A percentile compares a stretch with the other conserved stretches of the same genome.
Evolutionary conservation across 2,888 invertebrate genomes (phyloP).

Genomic region (Artemia sinica): DNA sequence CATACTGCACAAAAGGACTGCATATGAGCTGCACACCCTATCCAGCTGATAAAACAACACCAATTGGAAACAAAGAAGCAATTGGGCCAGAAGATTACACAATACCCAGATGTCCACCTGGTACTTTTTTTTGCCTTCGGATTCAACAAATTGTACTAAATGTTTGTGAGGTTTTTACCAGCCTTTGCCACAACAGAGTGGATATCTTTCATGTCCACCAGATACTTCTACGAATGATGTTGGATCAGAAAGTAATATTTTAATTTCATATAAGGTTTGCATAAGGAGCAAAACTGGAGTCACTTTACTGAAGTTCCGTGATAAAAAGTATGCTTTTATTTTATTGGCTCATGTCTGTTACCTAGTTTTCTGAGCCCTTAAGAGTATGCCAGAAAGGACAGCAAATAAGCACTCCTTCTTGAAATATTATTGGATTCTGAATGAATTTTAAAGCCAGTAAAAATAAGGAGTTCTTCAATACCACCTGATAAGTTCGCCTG

Average conservation of each 20-base stretch:
- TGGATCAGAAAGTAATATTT: conserved; percentile 50
- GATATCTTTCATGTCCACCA: conserved; percentile 68
- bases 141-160: conserved; percentile 62
- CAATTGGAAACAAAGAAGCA: conserved; percentile 59
- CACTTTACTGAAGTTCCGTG: too few relatives aligned
- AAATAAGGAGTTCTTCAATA: too few relatives aligned
- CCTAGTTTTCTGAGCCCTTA: too few relatives aligned
- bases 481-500: too few relatives aligned
- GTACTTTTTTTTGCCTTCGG: conserved; percentile 64
- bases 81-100: conserved; percentile 66
- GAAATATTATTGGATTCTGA: conserved; percentile 24
- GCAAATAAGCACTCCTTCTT: conserved; percentile 21
- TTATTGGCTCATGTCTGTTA: not conserved
- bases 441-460: too few relatives aligned
- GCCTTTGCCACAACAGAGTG: conserved; percentile 66
- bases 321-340: too few relatives aligned
- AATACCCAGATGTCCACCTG: conserved; percentile 64
- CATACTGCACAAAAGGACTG: conserved; percentile 64
- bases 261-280: not conserved
- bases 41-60: conserved; percentile 75
- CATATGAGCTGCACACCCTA: conserved; percentile 75
- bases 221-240: conserved; percentile 70
- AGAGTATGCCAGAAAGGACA: too few relatives aligned
- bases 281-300: too few relatives aligned
- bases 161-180: conserved; percentile 84